phyloP scores from a whole-genome alignment of 2,888 invertebrate genomes.

The Hemistola chrysoprasaria region DNA sequence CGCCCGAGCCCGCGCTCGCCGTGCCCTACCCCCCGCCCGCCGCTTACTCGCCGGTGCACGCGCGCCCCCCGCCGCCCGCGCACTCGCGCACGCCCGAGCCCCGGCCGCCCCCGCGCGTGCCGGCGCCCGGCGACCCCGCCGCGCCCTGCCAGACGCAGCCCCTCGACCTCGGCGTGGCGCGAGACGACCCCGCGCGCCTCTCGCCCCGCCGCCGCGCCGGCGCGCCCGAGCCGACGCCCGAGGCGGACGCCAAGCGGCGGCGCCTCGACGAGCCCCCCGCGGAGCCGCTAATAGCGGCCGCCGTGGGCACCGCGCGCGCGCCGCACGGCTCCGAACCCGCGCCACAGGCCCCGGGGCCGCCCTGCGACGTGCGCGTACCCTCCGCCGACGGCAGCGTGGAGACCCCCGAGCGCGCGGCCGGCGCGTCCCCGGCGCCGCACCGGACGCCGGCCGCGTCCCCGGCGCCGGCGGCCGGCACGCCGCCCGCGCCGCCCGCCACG shows the following conservation, averaged over 20 bases:
- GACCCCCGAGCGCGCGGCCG: slow-evolving; percentile 76
- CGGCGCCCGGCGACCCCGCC: slow-evolving; percentile 55
- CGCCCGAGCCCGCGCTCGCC: slow-evolving; percentile 78
- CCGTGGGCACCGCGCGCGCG: slow-evolving; percentile 87
- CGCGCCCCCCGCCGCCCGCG: slow-evolving; percentile 81
- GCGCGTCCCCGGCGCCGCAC: slow-evolving; percentile 67
- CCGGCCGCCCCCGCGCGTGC: slow-evolving; percentile 64
- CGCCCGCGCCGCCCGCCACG: slow-evolving; percentile 56
- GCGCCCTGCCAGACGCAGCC: slow-evolving; percentile 88
- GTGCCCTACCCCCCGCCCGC: slow-evolving; percentile 72
- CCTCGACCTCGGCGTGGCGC: slow-evolving; percentile 87
- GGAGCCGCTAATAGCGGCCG: slow-evolving; percentile 87
- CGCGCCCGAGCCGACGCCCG: slow-evolving; percentile 80
- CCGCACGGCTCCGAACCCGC: slow-evolving; percentile 80
- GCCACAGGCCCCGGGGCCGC: slow-evolving; percentile 71
- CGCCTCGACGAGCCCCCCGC: slow-evolving; percentile 80
- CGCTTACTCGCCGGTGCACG: slow-evolving; percentile 58
- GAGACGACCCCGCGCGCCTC: slow-evolving; percentile 82
- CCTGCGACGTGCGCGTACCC: slow-evolving; percentile 80
- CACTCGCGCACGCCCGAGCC: slow-evolving; percentile 80
- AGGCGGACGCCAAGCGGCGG: slow-evolving; percentile 83
- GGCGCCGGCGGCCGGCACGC: slow-evolving; percentile 67
- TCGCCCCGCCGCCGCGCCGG: slow-evolving; percentile 85
- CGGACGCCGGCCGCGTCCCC: slow-evolving; percentile 65
- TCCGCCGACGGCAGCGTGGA: slow-evolving; percentile 84